Evolutionary conservation across 1,140 invertebrate species (phyloP), one percentile per base, ranked within the genome.

Genomic region (Drosophila sp.): DNA sequence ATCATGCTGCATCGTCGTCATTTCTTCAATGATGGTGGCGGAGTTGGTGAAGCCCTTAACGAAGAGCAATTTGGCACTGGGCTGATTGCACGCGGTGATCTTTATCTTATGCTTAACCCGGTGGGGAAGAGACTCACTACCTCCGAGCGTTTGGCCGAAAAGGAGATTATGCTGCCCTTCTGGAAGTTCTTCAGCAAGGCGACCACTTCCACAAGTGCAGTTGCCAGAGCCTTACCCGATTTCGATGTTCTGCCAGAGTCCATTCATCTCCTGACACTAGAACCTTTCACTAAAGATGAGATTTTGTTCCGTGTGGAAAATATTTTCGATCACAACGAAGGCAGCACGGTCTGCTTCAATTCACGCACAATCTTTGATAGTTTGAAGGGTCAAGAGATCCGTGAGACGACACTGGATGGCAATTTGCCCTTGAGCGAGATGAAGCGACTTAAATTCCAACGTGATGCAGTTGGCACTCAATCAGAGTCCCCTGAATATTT

Each of bases 11-110:
- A 99, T 91, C 94, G 98, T 70, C 94, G 98, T 66, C 93, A 98
- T 27, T 85, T 98, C 1, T 93, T 95, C 66, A 98, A 99, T 90
- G 98, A 99, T 92, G 95, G 95, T 2, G 97, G 98, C 78, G 98
- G 98, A 6, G 98, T 99, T 0, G 96, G 94, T 0, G 98, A 99
- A 93, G 94, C 98, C 0, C 92, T 99, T 1, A 97, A 99, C 90
- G 98, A 99, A 93, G 94, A 94, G 1, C 97, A 95, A 0, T 95
- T 93, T 77, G 94, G 95, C 1, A 89, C 93, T 76, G 97, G 98
- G 1, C 92, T 99, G 2, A 95, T 99, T 3, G 95, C 95, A 0
- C 94, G 95, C 77, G 98, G 98, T 35, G 95, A 93, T 25, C 96
- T 97, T 92, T 94, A 95, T 70, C 55, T 91, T 1, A 69, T 96